Conservation (phyloP, 2,113 vertebrate genomes). For the Mastomys natalensis region DNA sequence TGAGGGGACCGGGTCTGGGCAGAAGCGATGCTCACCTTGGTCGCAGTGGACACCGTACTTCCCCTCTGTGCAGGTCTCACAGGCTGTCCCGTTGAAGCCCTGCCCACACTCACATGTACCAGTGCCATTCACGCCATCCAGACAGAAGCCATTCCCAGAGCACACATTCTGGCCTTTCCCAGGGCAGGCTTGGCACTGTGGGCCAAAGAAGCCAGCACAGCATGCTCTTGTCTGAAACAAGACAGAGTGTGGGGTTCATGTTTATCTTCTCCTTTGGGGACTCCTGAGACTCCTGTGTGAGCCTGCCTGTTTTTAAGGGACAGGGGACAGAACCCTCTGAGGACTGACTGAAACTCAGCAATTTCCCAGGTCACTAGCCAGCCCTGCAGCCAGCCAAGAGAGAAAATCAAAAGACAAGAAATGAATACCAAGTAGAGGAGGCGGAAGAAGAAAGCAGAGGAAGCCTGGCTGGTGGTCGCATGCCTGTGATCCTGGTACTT, state of each 20-base stretch:
- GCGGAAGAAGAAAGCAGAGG: neutral
- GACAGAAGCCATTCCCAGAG: constrained; percentile 91
- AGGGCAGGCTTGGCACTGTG: constrained; percentile 93
- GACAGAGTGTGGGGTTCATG: neutral
- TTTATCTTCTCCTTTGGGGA: neutral
- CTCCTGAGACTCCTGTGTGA: accelerated
- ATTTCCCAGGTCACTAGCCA: neutral
- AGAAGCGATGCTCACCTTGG: constrained; percentile 88
- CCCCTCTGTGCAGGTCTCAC: constrained; percentile 89
- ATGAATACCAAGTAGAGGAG: neutral
- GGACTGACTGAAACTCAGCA: neutral
- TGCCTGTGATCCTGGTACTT: neutral
- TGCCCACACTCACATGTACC: constrained; percentile 89
- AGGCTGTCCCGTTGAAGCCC: constrained; percentile 92
- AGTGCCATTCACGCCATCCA: constrained; percentile 90
- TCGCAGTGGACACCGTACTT: constrained; percentile 92
- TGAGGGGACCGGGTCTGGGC: neutral
- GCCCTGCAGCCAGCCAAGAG: neutral
- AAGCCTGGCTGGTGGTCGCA: neutral
- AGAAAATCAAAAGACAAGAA: neutral
- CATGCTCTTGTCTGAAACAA: constrained; percentile 89
- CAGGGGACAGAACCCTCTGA: neutral
- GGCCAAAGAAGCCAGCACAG: constrained; percentile 92
- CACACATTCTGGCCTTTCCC: constrained; percentile 87
- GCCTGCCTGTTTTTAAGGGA: neutral